Conservation (phyloP, 2,888 invertebrate genomes). For the Chalcosyrphus nemorum region DNA sequence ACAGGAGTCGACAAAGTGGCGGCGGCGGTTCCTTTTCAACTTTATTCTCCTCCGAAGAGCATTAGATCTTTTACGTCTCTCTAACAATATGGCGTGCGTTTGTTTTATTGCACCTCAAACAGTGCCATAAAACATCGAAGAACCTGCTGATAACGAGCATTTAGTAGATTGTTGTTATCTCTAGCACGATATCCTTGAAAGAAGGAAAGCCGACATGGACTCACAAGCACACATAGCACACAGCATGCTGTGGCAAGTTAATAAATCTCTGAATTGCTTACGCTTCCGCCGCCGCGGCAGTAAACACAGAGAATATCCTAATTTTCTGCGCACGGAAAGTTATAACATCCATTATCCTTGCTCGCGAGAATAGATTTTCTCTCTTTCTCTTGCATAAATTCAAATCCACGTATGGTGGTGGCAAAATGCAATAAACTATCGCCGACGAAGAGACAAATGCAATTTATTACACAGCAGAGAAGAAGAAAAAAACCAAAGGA, state of each 20-base stretch:
- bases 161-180: slow-evolving; percentile 46
- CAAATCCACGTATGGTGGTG: slow-evolving; percentile 59
- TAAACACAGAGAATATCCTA: slow-evolving; percentile 56
- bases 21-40: slow-evolving; percentile 53
- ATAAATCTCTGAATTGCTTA: slow-evolving; percentile 52
- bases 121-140: slow-evolving; percentile 31
- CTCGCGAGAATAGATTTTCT: slow-evolving; percentile 38
- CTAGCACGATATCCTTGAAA: slow-evolving; percentile 38
- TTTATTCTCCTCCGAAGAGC: not conserved
- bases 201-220: not conserved
- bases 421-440: slow-evolving; percentile 71
- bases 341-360: slow-evolving; percentile 64
- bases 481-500: slow-evolving; percentile 38
- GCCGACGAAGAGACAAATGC: slow-evolving; percentile 64
- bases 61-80: slow-evolving; percentile 30
- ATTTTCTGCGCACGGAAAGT: slow-evolving; percentile 56
- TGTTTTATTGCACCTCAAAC: slow-evolving; percentile 43
- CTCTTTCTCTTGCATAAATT: slow-evolving; percentile 49
- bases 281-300: slow-evolving; percentile 28
- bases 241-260: slow-evolving; percentile 22
- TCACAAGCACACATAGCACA: too few species aligned
- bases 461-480: slow-evolving; percentile 64
- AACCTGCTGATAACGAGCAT: slow-evolving; percentile 48
- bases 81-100: slow-evolving; percentile 30
- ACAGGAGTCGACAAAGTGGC: slow-evolving; percentile 57